phyloP scores from a whole-genome alignment of 2,113 vertebrate species.

The Aplodontia rufa region DNA sequence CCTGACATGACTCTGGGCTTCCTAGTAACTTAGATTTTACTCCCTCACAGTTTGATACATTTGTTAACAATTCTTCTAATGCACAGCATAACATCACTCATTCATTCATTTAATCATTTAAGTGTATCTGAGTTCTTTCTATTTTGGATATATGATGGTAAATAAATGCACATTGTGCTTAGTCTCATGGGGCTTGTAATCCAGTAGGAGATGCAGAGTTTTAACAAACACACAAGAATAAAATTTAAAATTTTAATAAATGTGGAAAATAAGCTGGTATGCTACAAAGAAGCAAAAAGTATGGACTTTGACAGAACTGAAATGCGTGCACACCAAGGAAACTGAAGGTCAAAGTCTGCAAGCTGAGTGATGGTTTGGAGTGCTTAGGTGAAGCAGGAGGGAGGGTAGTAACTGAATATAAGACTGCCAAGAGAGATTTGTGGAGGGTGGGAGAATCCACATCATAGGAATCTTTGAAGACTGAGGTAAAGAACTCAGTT shows the following conservation, averaged over 20 bases:
- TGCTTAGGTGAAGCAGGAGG: not conserved
- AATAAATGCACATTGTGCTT: not conserved
- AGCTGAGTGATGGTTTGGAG: not conserved
- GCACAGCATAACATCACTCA: not conserved
- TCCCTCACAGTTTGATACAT: not conserved
- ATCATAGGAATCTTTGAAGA: not conserved
- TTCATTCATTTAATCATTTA: not conserved
- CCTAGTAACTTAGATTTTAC: not conserved
- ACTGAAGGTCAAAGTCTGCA: not conserved
- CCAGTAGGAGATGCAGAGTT: not conserved
- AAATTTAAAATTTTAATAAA: not conserved
- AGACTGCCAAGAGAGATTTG: no score
- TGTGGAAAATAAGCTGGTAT: not conserved
- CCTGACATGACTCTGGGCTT: not conserved
- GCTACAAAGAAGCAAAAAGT: not conserved
- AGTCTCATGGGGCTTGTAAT: not conserved
- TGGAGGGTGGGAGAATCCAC: not conserved
- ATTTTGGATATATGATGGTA: not conserved
- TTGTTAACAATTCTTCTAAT: not conserved
- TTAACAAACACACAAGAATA: not conserved
- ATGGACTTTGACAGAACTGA: not conserved
- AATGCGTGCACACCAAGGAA: not conserved
- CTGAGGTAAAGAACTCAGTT: not conserved
- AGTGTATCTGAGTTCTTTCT: not conserved
- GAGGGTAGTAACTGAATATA: not conserved